These are phyloP conservation scores for Mionectes macconnelli DNA, from an alignment of 2,113 vertebrate genomes.

Conservation along the genomic window DNA sequence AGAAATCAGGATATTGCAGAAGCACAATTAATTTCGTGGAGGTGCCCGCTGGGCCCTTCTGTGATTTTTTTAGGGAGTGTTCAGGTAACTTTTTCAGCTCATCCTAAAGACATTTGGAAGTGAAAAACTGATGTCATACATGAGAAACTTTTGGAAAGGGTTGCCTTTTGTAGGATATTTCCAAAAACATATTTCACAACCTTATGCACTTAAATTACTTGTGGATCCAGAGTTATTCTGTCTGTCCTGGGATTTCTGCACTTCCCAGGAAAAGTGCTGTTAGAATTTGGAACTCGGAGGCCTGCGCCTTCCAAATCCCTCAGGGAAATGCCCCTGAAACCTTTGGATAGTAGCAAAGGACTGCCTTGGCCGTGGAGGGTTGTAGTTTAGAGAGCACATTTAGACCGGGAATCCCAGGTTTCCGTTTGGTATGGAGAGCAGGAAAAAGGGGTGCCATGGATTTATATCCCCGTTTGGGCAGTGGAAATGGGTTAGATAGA, in stretches of 20 bases:
- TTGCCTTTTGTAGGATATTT: neutral
- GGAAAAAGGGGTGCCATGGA: neutral
- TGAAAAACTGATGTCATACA: neutral
- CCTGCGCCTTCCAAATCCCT: neutral
- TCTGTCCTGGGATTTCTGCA: neutral
- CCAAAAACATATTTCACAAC: fast-evolving
- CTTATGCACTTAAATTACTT: neutral
- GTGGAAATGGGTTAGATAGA: neutral
- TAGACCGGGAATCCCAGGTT: too few relatives aligned
- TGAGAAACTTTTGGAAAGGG: neutral
- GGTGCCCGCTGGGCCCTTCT: slow-evolving; percentile 6
- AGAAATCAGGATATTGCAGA: neutral
- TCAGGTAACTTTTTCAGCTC: neutral
- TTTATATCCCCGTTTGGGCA: neutral
- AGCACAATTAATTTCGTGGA: slow-evolving; percentile 1
- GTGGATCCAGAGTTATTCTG: neutral
- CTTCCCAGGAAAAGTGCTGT: neutral
- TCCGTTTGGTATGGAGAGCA: fast-evolving
- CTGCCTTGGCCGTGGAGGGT: neutral
- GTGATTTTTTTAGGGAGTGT: neutral
- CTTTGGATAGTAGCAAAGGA: neutral
- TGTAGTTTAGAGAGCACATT: fast-evolving
- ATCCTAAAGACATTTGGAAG: neutral
- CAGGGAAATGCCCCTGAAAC: neutral
- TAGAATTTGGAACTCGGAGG: neutral